These are phyloP conservation scores for Megalops cyprinoides DNA, from an alignment of 2,797 vertebrate species.

Conservation along the genomic window DNA sequence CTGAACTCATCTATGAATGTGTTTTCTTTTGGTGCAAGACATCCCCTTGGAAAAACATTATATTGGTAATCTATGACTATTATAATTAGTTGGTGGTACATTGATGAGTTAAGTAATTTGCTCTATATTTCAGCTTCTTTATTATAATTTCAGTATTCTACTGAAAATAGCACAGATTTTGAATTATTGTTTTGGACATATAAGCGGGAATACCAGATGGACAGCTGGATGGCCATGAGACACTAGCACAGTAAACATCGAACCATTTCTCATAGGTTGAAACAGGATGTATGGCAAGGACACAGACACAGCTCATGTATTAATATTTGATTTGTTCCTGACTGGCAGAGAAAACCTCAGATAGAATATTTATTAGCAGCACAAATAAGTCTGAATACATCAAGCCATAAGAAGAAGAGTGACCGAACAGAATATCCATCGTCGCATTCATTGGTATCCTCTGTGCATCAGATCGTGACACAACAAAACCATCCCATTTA, in stretches of 20 bases:
- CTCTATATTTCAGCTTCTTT: background rate
- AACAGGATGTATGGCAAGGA: no score
- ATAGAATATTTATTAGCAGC: background rate
- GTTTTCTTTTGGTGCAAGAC: background rate
- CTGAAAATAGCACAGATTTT: background rate
- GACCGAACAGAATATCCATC: background rate
- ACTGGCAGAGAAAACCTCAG: slow-evolving; percentile 7
- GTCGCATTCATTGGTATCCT: background rate
- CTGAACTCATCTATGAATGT: background rate
- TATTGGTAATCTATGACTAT: background rate
- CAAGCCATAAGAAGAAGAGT: background rate
- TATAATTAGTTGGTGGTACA: background rate
- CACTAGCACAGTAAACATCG: background rate
- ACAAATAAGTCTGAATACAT: background rate
- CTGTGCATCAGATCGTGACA: background rate
- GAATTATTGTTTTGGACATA: background rate
- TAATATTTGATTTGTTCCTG: background rate
- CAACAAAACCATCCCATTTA: background rate
- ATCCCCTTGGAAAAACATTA: background rate
- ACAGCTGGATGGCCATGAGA: background rate
- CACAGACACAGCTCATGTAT: background rate
- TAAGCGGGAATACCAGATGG: background rate
- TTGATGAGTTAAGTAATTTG: background rate
- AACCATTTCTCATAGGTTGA: no score
- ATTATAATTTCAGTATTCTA: background rate